These are phyloP conservation scores for Cephalopterus ornatus DNA, from an alignment of 2,113 vertebrate genomes.

Conservation along the genomic window DNA sequence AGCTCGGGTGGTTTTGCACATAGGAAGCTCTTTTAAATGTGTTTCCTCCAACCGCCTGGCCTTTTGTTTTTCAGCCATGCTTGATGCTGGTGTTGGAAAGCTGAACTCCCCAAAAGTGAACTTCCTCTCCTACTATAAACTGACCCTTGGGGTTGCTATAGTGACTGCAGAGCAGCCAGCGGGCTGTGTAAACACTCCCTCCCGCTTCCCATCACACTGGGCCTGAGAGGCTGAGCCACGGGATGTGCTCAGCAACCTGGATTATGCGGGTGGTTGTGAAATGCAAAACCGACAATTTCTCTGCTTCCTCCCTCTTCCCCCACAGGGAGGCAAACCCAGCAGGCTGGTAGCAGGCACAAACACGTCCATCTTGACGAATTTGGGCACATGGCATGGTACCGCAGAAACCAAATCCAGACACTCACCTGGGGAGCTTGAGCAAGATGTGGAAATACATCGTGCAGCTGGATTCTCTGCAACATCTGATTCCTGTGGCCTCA, in stretches of 20 bases:
- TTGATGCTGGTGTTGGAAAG: constrained; percentile 56
- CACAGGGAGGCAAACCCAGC: neutral
- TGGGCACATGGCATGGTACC: neutral
- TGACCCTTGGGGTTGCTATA: constrained; percentile 73
- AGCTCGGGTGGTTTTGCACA: constrained; percentile 8
- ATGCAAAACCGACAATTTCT: neutral
- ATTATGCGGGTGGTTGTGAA: neutral
- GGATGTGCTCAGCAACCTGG: neutral
- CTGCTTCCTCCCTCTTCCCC: neutral
- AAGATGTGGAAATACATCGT: constrained; percentile 12
- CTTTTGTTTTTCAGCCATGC: constrained; percentile 70
- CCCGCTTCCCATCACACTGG: neutral
- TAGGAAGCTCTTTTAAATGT: constrained; percentile 66
- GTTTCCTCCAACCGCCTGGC: constrained; percentile 56
- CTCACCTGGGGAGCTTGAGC: constrained; percentile 35
- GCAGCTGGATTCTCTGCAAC: constrained; percentile 28
- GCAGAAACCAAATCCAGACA: constrained; percentile 46
- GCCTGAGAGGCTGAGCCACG: neutral
- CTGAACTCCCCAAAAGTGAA: constrained; percentile 65
- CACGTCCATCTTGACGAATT: neutral
- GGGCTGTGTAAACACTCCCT: constrained; percentile 66
- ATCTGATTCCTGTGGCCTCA: neutral
- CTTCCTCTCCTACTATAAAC: constrained; percentile 75
- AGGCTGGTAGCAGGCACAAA: constrained; percentile 11
- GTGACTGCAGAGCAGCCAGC: constrained; percentile 41